Evolutionary conservation across 2,888 invertebrate genomes (phyloP).

Genomic region (Venusia cambrica): DNA sequence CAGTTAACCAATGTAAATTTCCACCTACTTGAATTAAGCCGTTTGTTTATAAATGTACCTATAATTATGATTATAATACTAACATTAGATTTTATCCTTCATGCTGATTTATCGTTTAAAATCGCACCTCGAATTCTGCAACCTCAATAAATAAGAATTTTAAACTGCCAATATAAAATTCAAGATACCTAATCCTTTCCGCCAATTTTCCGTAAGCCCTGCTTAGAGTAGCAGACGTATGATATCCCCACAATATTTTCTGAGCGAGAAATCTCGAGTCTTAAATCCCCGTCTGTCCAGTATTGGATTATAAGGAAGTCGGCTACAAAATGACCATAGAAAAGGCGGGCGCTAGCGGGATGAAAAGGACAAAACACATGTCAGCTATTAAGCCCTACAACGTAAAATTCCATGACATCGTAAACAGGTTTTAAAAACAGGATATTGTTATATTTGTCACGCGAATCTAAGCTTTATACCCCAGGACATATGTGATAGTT

Average conservation of each 20-base stretch:
- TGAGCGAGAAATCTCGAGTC: conserved; percentile 39
- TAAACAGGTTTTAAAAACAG: conserved; percentile 58
- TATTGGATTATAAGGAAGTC: conserved; percentile 66
- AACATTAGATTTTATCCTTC: neutral
- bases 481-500: conserved; percentile 28
- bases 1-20: no score
- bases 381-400: conserved; percentile 61
- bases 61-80: no score
- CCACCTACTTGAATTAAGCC: no score
- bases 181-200: conserved; percentile 39
- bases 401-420: conserved; percentile 71
- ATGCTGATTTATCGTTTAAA: neutral
- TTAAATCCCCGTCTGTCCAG: conserved; percentile 60
- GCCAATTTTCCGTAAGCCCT: conserved; percentile 54
- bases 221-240: conserved; percentile 44
- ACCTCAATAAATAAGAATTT: conserved; percentile 27
- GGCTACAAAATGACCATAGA: conserved; percentile 56
- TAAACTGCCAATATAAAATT: conserved; percentile 24
- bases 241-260: conserved; percentile 56
- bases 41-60: no score
- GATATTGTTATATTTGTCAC: conserved; percentile 27
- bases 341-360: conserved; percentile 35
- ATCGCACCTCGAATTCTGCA: conserved; percentile 6
- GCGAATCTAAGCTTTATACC: conserved; percentile 29
- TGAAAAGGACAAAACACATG: conserved; percentile 36